These are phyloP conservation scores for Nomia melanderi DNA, from an alignment of 1,140 invertebrate genomes.

Conservation along the genomic window DNA sequence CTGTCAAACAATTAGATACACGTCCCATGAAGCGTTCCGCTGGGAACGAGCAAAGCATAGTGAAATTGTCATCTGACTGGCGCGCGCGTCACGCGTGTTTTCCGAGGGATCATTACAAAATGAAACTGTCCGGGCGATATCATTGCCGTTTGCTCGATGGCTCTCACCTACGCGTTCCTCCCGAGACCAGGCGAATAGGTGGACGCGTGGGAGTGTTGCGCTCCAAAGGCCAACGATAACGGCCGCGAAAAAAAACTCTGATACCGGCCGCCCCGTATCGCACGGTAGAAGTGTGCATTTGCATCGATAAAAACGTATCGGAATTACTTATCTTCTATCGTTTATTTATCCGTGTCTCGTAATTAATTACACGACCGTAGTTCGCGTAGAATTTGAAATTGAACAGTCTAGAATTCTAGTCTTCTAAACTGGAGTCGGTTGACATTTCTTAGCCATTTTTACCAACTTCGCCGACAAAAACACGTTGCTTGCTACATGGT, in stretches of 20 bases:
- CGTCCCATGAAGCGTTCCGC: background rate
- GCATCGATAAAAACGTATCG: background rate
- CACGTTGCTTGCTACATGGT: too few relatives aligned
- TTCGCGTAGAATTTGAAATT: too few relatives aligned
- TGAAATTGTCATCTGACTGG: background rate
- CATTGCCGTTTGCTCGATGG: background rate
- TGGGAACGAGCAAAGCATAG: background rate
- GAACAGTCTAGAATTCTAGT: too few relatives aligned
- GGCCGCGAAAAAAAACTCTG: background rate
- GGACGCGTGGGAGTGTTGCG: slow-evolving; percentile 8
- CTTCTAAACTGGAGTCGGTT: too few relatives aligned
- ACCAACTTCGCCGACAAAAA: too few relatives aligned
- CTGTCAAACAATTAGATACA: too few relatives aligned
- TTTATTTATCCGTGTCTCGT: background rate
- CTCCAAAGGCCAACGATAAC: slow-evolving; percentile 30
- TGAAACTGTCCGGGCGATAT: background rate
- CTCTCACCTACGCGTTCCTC: slow-evolving; percentile 16
- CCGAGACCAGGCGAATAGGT: background rate
- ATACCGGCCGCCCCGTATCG: background rate
- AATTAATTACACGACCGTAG: background rate
- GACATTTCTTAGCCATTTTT: too few relatives aligned
- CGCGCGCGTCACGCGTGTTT: background rate
- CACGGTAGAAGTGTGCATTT: slow-evolving; percentile 10
- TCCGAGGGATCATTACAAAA: background rate
- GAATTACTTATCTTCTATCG: background rate